A percentile compares a stretch with the other conserved stretches of the same genome.
These are phyloP conservation scores for Sebastes itinus DNA, from an alignment of 2,797 vertebrate genomes.

Conservation along the genomic window DNA sequence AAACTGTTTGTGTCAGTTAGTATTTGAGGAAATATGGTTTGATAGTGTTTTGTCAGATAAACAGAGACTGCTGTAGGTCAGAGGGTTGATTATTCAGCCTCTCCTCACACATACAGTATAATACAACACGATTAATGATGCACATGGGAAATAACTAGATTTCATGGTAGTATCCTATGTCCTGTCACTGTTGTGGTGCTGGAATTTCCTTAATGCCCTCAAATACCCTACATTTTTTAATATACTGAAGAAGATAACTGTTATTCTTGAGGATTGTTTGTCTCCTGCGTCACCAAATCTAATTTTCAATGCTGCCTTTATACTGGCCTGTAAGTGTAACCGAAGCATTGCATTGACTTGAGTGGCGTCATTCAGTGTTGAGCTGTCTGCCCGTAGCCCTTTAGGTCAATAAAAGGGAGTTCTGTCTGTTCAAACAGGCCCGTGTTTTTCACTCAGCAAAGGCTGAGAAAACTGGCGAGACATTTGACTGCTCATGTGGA, in stretches of 20 bases:
- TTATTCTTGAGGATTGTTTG: not conserved
- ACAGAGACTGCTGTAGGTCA: not conserved
- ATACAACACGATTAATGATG: conserved; percentile 1
- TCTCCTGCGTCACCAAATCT: conserved; percentile 9
- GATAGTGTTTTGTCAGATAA: not conserved
- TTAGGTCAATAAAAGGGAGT: conserved; percentile 55
- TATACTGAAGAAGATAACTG: not conserved
- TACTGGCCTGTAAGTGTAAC: conserved; percentile 8
- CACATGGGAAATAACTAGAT: conserved; percentile 16
- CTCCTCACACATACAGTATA: conserved; percentile 9
- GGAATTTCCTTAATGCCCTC: not conserved
- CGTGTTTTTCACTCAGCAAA: conserved; percentile 22
- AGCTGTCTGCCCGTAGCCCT: conserved; percentile 30
- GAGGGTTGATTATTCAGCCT: not conserved
- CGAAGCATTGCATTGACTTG: conserved; percentile 21
- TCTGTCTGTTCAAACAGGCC: conserved; percentile 53
- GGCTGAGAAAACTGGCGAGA: conserved; percentile 45
- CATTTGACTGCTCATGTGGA: conserved; percentile 82
- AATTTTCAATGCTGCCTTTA: conserved; percentile 27
- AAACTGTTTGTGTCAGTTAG: not conserved
- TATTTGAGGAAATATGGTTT: not conserved
- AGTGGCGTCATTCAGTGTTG: conserved; percentile 28
- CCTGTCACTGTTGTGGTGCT: not conserved
- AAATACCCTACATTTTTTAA: not conserved
- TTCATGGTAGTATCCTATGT: not conserved